A percentile compares a stretch with the other conserved stretches of the same genome.
These are phyloP conservation scores for Drosophila greeni DNA, from an alignment of 2,888 invertebrate species.

Conservation along the genomic window DNA sequence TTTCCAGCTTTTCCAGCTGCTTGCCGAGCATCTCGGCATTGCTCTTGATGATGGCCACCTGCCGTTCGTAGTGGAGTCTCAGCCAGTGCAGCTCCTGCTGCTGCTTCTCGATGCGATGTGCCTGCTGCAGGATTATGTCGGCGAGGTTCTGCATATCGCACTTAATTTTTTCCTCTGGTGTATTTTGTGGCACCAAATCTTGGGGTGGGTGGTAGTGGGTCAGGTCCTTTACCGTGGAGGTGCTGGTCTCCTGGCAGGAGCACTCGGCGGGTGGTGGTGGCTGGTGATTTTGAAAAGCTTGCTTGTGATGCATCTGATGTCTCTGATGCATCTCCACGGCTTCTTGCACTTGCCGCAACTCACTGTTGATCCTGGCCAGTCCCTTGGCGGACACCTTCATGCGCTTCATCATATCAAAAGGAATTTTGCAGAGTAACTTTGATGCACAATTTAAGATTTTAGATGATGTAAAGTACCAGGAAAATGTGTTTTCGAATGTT, in stretches of 20 bases:
- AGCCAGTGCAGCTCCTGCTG: conserved; percentile 15
- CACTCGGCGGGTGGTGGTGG: not conserved
- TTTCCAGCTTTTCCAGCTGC: conserved; percentile 25
- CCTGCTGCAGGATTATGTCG: conserved; percentile 26
- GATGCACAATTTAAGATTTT: conserved; percentile 1
- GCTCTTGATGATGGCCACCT: conserved; percentile 38
- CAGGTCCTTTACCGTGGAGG: not conserved
- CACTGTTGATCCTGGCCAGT: conserved; percentile 1
- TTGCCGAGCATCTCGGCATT: conserved; percentile 31
- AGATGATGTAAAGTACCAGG: not conserved
- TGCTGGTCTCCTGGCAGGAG: not conserved
- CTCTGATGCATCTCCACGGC: not conserved
- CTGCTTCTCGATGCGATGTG: conserved; percentile 27
- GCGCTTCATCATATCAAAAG: conserved; percentile 3
- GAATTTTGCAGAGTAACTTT: conserved; percentile 10
- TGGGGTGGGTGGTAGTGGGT: not conserved
- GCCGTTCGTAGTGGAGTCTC: conserved; percentile 31
- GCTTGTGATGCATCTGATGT: not conserved
- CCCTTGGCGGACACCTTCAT: not conserved
- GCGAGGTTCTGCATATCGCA: conserved; percentile 2
- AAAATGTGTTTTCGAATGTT: not conserved
- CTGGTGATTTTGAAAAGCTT: not conserved
- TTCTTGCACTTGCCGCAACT: conserved; percentile 4
- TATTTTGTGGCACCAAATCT: not conserved
- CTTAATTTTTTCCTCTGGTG: not conserved